These are phyloP conservation scores for Ranitomeya variabilis DNA, from an alignment of 2,113 vertebrate genomes.

Conservation along the genomic window DNA sequence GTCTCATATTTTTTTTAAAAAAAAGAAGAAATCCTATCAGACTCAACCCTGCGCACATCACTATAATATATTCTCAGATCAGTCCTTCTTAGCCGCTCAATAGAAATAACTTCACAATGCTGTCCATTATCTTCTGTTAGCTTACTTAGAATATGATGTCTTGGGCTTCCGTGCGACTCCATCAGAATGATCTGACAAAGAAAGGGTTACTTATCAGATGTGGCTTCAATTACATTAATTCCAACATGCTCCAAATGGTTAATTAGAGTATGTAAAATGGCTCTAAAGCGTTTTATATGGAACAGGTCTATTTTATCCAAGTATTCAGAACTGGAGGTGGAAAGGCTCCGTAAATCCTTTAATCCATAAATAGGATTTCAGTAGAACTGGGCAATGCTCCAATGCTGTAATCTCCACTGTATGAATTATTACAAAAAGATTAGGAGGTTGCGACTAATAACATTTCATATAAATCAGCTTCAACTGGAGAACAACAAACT, in stretches of 20 bases:
- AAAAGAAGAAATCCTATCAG: slow-evolving; percentile 30
- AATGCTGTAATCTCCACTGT: slow-evolving; percentile 83
- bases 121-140: neutral
- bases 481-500: slow-evolving; percentile 83
- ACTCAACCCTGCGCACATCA: slow-evolving; percentile 13
- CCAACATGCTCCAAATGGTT: slow-evolving; percentile 67
- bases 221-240: slow-evolving; percentile 56
- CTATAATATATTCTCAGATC: slow-evolving; percentile 23
- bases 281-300: slow-evolving; percentile 80
- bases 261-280: slow-evolving; percentile 76
- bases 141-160: neutral
- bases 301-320: slow-evolving; percentile 79
- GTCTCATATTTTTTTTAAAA: neutral
- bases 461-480: slow-evolving; percentile 87
- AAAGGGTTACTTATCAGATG: neutral
- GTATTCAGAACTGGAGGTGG: slow-evolving; percentile 78
- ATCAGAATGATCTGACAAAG: neutral
- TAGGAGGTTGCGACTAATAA: slow-evolving; percentile 85
- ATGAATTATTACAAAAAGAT: slow-evolving; percentile 88
- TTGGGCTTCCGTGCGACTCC: neutral
- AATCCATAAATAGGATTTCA: slow-evolving; percentile 88
- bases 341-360: slow-evolving; percentile 84
- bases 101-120: slow-evolving; percentile 6
- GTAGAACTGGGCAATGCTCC: slow-evolving; percentile 80
- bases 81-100: neutral